phyloP scores from a whole-genome alignment of 2,797 vertebrate species.

The Tenualosa ilisha region DNA sequence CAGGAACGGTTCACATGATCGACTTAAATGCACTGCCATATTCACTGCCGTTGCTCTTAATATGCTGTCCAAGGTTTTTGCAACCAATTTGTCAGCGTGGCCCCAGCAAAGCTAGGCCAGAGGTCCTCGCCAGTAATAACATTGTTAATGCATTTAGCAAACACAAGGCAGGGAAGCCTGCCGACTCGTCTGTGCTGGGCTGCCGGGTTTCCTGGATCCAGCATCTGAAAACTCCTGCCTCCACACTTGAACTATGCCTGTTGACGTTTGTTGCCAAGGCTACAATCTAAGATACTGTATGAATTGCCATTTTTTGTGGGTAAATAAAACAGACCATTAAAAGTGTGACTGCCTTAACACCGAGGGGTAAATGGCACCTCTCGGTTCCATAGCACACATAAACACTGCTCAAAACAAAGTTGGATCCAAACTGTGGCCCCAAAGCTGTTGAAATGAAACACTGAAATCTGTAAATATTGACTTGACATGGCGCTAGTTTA shows the following conservation, averaged over 20 bases:
- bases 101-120: slow-evolving; percentile 36
- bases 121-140: slow-evolving; percentile 65
- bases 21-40: slow-evolving; percentile 46
- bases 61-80: slow-evolving; percentile 60
- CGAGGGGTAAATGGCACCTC: slow-evolving; percentile 55
- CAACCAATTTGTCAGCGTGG: slow-evolving; percentile 58
- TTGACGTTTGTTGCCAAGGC: slow-evolving; percentile 58
- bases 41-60: slow-evolving; percentile 51
- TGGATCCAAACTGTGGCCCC: slow-evolving; percentile 49
- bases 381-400: slow-evolving; percentile 52
- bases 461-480: slow-evolving; percentile 73
- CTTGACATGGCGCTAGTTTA: slow-evolving; percentile 67
- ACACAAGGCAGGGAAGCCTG: slow-evolving; percentile 49
- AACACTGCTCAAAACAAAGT: slow-evolving; percentile 59
- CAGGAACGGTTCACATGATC: slow-evolving; percentile 40
- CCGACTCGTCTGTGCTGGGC: slow-evolving; percentile 44
- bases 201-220: slow-evolving; percentile 31
- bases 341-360: slow-evolving; percentile 51
- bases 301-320: slow-evolving; percentile 44
- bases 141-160: slow-evolving; percentile 58
- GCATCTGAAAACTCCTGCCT: slow-evolving; percentile 12
- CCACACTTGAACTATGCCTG: slow-evolving; percentile 30
- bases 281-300: slow-evolving; percentile 60
- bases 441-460: slow-evolving; percentile 61
- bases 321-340: slow-evolving; percentile 49